These are phyloP conservation scores for Anabas testudineus DNA, from an alignment of 2,797 vertebrate species.

Conservation along the genomic window DNA sequence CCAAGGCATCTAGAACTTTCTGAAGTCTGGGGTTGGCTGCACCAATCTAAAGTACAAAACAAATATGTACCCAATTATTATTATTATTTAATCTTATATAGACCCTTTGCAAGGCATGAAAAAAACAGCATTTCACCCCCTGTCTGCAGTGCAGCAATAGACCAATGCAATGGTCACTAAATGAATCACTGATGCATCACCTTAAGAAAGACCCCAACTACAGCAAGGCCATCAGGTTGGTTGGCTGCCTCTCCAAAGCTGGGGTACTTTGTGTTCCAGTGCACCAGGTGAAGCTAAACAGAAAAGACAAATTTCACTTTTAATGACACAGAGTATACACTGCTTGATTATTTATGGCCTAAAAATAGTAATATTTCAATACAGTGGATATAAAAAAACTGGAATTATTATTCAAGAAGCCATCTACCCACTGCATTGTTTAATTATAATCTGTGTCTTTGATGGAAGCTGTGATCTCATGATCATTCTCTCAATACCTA, in stretches of 20 bases:
- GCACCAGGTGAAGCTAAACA: constrained; percentile 94
- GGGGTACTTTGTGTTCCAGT: constrained; percentile 96
- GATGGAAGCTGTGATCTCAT: neutral
- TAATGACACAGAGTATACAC: neutral
- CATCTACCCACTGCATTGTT: too few relatives aligned
- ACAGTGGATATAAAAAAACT: too few relatives aligned
- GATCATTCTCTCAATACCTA: neutral
- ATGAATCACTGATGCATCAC: constrained; percentile 69
- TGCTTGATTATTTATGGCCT: too few relatives aligned
- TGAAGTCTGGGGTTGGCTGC: constrained; percentile 90
- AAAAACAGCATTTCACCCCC: neutral
- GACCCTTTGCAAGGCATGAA: neutral
- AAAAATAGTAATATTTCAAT: too few relatives aligned
- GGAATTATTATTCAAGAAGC: too few relatives aligned
- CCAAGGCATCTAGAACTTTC: constrained; percentile 90
- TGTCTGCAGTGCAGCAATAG: neutral
- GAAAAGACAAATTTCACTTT: neutral
- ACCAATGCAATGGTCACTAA: neutral
- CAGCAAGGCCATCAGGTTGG: constrained; percentile 92
- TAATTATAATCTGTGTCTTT: neutral
- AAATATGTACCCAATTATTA: neutral
- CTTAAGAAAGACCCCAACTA: constrained; percentile 94
- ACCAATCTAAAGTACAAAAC: constrained; percentile 85
- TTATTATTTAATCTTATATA: neutral
- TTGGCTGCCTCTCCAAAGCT: constrained; percentile 90